Base-by-base conservation (phyloP, 2,888 invertebrate species). In the Xanthostigma xanthostigma region DNA sequence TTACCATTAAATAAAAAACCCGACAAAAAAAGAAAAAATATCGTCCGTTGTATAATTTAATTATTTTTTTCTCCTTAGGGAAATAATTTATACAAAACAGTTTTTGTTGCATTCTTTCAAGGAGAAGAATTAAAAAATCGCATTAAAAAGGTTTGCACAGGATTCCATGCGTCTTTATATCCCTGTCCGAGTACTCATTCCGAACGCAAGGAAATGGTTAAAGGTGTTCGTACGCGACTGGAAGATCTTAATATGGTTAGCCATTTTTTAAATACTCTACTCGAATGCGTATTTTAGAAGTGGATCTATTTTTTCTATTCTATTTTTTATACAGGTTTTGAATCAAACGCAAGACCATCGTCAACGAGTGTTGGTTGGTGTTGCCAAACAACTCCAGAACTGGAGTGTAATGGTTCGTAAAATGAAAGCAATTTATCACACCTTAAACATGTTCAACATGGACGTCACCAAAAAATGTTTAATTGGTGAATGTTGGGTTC, bases 361-460 rank as follows among this genome's bases (percentile, higher is more conserved):
- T 45, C 84, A 88, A 56, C 70, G 90, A 11, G 88, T 93, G 0
- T 70, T 93, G 36, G 78, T 85, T 1, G 85, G 84, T 54, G 91
- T 91, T 2, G 89, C 90, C 1, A 81, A 87, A 57, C 88, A 91
- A 64, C 74, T 93, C 56, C 86, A 87, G 60, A 84, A 84, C 47
- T 93, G 92, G 92, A 80, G 81, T 67, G 78, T 89, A 44, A 88
- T 84, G 63, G 89, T 90, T 11, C 73, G 83, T 14, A 89, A 89
- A 62, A 88, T 90, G 73, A 95, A 95, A 64, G 92, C 93, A 3
- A 92, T 94, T 61, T 95, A 93, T 68, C 90, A 93, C 63, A 91
- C 88, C 0, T 73, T 94, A 57, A 95, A 94, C 68, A 77, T 90
- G 69, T 92, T 93, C 70, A 93, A 86, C 62, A 78, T 91, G 72